Evolutionary conservation across 2,113 vertebrate genomes (phyloP), one percentile per base, ranked within the genome.

Genomic region (Raja brachyura): DNA sequence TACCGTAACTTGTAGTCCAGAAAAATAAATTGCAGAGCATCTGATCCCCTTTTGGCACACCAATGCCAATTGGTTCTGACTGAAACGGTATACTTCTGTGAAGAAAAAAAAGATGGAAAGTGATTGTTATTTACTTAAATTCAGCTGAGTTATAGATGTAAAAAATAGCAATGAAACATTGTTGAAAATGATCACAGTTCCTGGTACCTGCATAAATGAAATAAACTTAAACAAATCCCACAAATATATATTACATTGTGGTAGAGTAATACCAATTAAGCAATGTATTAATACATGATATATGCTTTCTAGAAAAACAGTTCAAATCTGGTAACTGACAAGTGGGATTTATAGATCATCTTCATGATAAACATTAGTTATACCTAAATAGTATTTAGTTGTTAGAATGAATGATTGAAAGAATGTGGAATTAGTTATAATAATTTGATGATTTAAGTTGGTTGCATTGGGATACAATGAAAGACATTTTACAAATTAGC

Each of bases 1-100:
- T 92, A 96, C 96, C 10, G 94, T 93, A 93, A 97, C 96, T 1
- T 96, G 95, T 68, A 97, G 95, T 6, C 97, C 96, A 0, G 95
- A 95, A 0, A 94, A 93, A 0, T 97, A 97, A 39, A 97, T 94
- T 0, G 94, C 95, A 0, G 93, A 94, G 39, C 96, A 96, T 90
- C 94, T 95, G 59, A 78, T 94, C 94, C 94, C 56, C 0, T 96
- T 95, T 5, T 90, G 18, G 59, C 97, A 97, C 63, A 95, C 96
- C 93, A 97, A 94, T 0, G 95, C 96, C 93, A 97, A 96, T 93
- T 94, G 95, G 93, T 93, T 94, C 92, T 94, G 93, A 48, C 92
- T 93, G 93, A 94, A 93, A 93, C 94, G 18, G 18, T 20, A 76
- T 96, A 93, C 81, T 93, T 94, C 97, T 97, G 95, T 92, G 93